Conservation (phyloP, 1,140 invertebrate genomes). For the Diuraphis noxia region DNA sequence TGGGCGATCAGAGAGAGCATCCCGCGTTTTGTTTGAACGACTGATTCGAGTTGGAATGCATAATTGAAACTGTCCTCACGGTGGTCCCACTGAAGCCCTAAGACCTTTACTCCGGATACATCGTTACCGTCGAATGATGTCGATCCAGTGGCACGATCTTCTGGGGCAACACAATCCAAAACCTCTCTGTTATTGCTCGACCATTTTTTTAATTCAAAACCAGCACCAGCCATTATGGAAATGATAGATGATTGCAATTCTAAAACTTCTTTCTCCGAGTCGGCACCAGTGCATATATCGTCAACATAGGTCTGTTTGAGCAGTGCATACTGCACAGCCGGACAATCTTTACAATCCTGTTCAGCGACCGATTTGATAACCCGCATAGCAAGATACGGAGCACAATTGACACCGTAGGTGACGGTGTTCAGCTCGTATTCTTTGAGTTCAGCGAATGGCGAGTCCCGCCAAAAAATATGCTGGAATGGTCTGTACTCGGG, state of each 20-base stretch:
- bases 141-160: background rate
- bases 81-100: background rate
- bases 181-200: background rate
- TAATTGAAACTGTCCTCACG: background rate
- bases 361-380: constrained; percentile 59
- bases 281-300: constrained; percentile 10
- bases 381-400: no score
- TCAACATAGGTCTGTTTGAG: constrained; percentile 18
- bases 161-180: background rate
- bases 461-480: constrained; percentile 59
- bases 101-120: constrained; percentile 31
- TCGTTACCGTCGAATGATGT: background rate
- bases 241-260: background rate
- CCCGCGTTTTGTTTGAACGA: background rate
- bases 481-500: constrained; percentile 57
- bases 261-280: background rate
- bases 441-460: constrained; percentile 57
- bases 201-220: constrained; percentile 25
- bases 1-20: background rate
- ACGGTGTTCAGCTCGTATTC: no score
- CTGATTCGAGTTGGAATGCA: constrained; percentile 51
- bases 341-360: background rate
- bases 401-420: no score
- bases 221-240: background rate
- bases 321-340: background rate